Evolutionary conservation across 2,797 vertebrate genomes (phyloP).

Genomic region (Ambastaia sidthimunki): DNA sequence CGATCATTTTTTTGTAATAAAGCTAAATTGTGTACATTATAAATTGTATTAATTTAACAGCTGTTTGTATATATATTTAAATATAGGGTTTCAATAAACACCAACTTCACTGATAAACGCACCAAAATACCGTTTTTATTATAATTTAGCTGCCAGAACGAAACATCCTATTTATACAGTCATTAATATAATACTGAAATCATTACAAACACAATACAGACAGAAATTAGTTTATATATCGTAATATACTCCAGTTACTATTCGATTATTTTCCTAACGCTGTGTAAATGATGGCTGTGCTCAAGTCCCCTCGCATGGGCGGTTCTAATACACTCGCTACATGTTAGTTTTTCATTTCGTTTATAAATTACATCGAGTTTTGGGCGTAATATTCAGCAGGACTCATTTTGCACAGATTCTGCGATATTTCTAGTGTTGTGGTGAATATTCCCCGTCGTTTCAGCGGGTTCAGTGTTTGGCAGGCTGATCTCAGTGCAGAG

Average conservation of each 20-base stretch:
- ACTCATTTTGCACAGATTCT: neutral
- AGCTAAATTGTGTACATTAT: neutral
- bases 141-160: neutral
- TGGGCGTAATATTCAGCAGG: neutral
- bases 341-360: neutral
- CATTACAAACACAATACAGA: neutral
- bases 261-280: neutral
- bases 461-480: slow-evolving; percentile 46
- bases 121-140: too few relatives aligned
- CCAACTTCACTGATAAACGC: too few relatives aligned
- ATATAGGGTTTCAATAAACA: too few relatives aligned
- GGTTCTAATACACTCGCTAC: neutral
- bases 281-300: neutral
- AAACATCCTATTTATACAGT: neutral
- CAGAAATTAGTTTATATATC: neutral
- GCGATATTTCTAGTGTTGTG: neutral
- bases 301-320: neutral
- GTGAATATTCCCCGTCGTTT: neutral
- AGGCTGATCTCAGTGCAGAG: slow-evolving; percentile 65
- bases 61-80: too few relatives aligned
- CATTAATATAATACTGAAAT: neutral
- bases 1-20: neutral
- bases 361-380: neutral
- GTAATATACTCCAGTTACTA: neutral
- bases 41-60: neutral